phyloP scores from a whole-genome alignment of 2,113 vertebrate species.

The Pontoporia blainvillei region DNA sequence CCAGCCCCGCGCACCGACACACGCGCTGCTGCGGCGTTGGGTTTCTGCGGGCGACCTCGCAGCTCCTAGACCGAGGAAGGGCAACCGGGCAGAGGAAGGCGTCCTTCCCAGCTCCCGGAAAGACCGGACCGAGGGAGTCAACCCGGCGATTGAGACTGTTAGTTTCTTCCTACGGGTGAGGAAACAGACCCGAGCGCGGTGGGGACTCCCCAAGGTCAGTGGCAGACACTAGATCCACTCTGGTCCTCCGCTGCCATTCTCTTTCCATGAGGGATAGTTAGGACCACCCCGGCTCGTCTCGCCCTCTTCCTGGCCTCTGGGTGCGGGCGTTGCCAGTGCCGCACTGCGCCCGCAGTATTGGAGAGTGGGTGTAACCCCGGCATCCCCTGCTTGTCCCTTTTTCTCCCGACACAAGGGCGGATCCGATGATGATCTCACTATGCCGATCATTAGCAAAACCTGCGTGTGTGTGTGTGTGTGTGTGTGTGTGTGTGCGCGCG shows the following conservation, averaged over 20 bases:
- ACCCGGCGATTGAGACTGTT: background rate
- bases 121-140: background rate
- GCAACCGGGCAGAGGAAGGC: background rate
- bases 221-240: background rate
- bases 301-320: background rate
- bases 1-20: background rate
- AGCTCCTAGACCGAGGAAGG: background rate
- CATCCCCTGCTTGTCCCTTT: background rate
- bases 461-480: background rate
- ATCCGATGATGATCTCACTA: slow-evolving; percentile 15
- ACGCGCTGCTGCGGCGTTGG: background rate
- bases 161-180: background rate
- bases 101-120: background rate
- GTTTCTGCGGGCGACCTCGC: background rate
- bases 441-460: slow-evolving; percentile 9
- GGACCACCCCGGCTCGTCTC: background rate
- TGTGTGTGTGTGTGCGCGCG: background rate
- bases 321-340: background rate
- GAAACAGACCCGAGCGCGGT: slow-evolving; percentile 1
- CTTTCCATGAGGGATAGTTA: rapidly evolving
- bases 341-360: background rate
- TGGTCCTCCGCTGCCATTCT: background rate
- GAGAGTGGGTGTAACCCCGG: background rate
- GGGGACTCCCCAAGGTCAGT: slow-evolving; percentile 8
- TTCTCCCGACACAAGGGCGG: background rate